Evolutionary conservation across 2,888 invertebrate species (phyloP).

Genomic region (Drosophila nigricruria): DNA sequence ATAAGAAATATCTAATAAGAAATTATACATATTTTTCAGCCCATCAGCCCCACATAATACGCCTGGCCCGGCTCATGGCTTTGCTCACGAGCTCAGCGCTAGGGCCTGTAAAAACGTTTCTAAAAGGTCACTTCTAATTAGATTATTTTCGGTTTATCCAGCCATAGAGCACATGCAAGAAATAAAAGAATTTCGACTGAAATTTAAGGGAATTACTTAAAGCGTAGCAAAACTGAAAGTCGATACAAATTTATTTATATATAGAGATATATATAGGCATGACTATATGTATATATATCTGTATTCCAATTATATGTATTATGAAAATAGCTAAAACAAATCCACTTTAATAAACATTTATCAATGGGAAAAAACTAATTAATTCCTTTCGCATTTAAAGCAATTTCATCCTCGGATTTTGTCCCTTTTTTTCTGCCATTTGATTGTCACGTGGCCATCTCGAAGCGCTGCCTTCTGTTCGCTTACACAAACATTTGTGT

Average conservation of each 20-base stretch:
- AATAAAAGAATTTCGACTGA: neutral
- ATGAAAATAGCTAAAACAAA: neutral
- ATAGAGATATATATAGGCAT: too few species aligned
- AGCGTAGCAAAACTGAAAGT: neutral
- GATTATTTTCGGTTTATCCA: neutral
- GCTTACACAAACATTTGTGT: conserved; percentile 15
- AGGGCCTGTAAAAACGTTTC: neutral
- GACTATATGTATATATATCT: neutral
- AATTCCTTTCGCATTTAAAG: neutral
- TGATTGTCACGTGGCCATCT: conserved; percentile 47
- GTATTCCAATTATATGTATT: neutral
- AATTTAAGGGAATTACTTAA: neutral
- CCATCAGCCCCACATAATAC: neutral
- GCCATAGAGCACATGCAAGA: neutral
- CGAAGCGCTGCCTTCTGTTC: conserved; percentile 4
- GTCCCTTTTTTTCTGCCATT: conserved; percentile 5
- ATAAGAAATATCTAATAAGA: too few species aligned
- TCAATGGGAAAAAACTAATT: neutral
- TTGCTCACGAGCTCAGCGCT: neutral
- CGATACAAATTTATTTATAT: neutral
- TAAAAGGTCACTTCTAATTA: neutral
- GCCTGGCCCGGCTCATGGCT: neutral
- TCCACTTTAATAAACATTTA: too few species aligned
- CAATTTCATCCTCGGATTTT: neutral
- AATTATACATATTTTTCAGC: neutral